Percentiles rank a stretch among this genome's conserved stretches.
phyloP scores from a whole-genome alignment of 2,113 vertebrate species.

The Ramphastos sulfuratus region DNA sequence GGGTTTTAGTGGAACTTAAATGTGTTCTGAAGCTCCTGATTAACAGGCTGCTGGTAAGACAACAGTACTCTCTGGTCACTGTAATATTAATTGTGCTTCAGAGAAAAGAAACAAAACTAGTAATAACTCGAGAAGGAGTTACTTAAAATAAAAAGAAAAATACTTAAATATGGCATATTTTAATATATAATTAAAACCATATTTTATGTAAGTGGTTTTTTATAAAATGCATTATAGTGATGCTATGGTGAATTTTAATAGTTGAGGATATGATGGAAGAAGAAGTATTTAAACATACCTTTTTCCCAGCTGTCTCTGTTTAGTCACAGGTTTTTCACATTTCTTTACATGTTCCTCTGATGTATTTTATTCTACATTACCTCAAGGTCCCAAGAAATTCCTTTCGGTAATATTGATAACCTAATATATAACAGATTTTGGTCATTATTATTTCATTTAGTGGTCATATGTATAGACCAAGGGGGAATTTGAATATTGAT shows the following conservation, averaged over 20 bases:
- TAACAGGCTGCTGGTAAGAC: neutral
- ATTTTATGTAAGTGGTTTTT: neutral
- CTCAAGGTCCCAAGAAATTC: conserved; percentile 67
- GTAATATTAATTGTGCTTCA: neutral
- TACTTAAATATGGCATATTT: neutral
- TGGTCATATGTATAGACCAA: conserved; percentile 84
- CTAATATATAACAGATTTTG: conserved; percentile 74
- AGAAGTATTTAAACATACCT: neutral
- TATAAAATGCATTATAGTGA: neutral
- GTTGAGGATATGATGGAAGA: neutral
- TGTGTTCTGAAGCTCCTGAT: neutral
- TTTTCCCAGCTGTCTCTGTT: neutral
- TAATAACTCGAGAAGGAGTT: neutral
- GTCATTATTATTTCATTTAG: conserved; percentile 88
- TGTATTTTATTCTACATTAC: conserved; percentile 59
- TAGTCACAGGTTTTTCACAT: conserved; percentile 28
- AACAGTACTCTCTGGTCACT: neutral
- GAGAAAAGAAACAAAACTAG: neutral
- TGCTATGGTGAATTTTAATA: neutral
- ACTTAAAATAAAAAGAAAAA: neutral
- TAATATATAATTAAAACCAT: conserved; percentile 26
- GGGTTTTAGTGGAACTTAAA: conserved; percentile 1
- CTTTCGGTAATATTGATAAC: conserved; percentile 76
- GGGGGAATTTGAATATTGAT: conserved; percentile 90
- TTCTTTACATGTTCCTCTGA: conserved; percentile 47